These are phyloP conservation scores for Poecile montanus DNA, from an alignment of 2,797 vertebrate species.

Conservation along the genomic window DNA sequence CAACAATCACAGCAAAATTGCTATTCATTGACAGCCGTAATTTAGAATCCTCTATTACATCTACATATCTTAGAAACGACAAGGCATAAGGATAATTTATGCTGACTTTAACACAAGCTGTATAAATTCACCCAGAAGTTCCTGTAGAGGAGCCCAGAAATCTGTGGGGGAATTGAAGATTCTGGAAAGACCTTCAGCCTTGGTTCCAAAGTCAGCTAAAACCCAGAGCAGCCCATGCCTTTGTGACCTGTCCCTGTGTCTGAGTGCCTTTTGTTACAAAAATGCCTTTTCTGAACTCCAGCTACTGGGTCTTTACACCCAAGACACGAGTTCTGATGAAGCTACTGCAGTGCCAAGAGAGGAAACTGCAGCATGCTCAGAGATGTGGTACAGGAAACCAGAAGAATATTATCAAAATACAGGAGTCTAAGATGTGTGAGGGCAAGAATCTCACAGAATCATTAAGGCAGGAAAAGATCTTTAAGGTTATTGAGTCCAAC, in stretches of 20 bases:
- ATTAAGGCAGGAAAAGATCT: neutral
- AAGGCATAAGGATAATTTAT: constrained; percentile 69
- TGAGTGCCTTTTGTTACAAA: neutral
- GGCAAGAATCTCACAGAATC: neutral
- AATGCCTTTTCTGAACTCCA: neutral
- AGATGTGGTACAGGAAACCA: neutral
- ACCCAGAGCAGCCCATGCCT: neutral
- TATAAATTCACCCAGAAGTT: constrained; percentile 62
- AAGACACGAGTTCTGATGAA: neutral
- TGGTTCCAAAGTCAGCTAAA: neutral
- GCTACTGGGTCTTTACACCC: neutral
- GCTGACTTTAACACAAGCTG: constrained; percentile 64
- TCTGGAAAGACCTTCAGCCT: constrained; percentile 27
- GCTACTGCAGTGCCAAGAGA: neutral
- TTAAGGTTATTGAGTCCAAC: rapidly evolving
- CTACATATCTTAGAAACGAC: constrained; percentile 47
- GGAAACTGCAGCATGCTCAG: neutral
- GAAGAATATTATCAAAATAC: neutral
- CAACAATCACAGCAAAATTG: constrained; percentile 45
- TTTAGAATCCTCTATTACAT: constrained; percentile 60
- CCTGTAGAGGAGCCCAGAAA: constrained; percentile 47
- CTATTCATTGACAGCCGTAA: constrained; percentile 66
- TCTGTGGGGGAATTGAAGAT: constrained; percentile 9
- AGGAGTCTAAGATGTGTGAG: neutral
- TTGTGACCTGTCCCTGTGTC: neutral